Evolutionary conservation across 2,113 vertebrate genomes (phyloP).

Genomic region (Podilymbus podiceps): DNA sequence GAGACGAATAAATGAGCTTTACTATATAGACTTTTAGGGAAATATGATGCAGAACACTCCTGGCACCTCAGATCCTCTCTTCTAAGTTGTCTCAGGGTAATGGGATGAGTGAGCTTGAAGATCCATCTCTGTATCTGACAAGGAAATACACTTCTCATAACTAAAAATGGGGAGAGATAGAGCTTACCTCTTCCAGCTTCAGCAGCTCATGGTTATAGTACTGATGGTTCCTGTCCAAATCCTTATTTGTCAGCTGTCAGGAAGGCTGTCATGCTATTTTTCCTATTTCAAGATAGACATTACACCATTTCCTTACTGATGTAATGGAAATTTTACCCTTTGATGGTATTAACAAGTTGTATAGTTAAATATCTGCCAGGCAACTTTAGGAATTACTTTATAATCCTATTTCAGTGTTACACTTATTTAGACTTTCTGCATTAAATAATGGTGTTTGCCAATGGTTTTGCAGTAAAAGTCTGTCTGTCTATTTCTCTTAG

Average conservation of each 20-base stretch:
- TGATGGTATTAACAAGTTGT: background rate
- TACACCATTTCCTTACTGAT: background rate
- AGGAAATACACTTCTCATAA: background rate
- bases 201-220: background rate
- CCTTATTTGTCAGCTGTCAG: background rate
- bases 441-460: background rate
- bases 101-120: background rate
- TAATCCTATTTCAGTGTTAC: background rate
- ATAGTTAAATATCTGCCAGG: background rate
- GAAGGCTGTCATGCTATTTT: background rate
- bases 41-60: background rate
- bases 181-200: background rate
- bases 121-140: background rate
- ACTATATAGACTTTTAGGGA: background rate
- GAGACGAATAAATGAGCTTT: background rate
- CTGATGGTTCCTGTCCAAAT: background rate
- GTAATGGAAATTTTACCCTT: background rate
- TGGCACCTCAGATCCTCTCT: background rate
- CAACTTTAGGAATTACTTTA: background rate
- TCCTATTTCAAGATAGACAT: background rate
- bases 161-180: background rate
- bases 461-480: background rate
- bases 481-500: background rate
- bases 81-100: background rate
- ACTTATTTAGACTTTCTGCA: background rate